Evolutionary conservation across 2,888 invertebrate species (phyloP).

Genomic region (Kuschelorhynchus macadamiae): DNA sequence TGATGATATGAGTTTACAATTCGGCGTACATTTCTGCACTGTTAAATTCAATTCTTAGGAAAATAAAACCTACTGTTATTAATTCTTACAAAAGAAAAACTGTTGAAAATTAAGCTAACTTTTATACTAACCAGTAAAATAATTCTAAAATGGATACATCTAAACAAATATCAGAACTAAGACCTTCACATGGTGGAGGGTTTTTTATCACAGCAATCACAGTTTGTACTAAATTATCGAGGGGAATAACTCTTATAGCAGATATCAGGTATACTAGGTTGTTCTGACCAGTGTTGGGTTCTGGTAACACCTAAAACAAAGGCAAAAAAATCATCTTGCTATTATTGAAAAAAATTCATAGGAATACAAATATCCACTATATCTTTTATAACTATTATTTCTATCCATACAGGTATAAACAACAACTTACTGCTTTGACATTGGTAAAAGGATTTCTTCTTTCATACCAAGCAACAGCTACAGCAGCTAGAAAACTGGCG

Average conservation of each 20-base stretch:
- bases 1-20: no score
- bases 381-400: no score
- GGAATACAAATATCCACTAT: no score
- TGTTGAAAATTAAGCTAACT: no score
- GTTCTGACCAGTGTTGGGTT: conserved; percentile 79
- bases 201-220: conserved; percentile 86
- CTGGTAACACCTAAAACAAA: conserved; percentile 71
- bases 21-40: no score
- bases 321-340: no score
- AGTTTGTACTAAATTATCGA: conserved; percentile 86
- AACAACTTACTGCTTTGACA: conserved; percentile 68
- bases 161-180: conserved; percentile 74
- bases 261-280: conserved; percentile 85
- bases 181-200: conserved; percentile 76
- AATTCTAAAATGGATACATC: conserved; percentile 88
- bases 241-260: conserved; percentile 86
- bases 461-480: conserved; percentile 90
- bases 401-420: no score
- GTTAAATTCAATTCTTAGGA: no score
- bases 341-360: no score
- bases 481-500: conserved; percentile 83
- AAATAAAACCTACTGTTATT: no score
- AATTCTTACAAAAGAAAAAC: no score
- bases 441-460: conserved; percentile 71
- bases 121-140: conserved; percentile 78